phyloP scores from a whole-genome alignment of 2,888 invertebrate genomes.

The Cryptocheilus praepositus region DNA sequence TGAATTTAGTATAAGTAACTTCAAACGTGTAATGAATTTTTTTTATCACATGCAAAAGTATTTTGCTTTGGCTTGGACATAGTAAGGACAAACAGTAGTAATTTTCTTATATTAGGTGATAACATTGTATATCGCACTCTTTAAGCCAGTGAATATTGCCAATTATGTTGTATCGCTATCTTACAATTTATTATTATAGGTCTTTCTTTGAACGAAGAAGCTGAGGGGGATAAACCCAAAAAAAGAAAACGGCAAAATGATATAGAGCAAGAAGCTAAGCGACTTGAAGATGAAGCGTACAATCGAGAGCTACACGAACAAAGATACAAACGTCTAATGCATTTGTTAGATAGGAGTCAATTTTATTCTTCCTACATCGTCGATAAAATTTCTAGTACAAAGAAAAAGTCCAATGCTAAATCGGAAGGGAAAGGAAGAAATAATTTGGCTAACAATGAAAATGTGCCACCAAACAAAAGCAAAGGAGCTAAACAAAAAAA shows the following conservation, averaged over 20 bases:
- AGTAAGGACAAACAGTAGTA: no score
- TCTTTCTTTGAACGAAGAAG: background rate
- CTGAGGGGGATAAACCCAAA: background rate
- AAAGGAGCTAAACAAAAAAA: background rate
- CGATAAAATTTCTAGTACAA: conserved; percentile 48
- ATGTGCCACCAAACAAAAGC: conserved; percentile 35
- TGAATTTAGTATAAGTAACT: no score
- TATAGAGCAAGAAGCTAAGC: conserved; percentile 32
- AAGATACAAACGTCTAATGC: conserved; percentile 66
- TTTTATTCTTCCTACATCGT: conserved; percentile 60
- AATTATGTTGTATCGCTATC: no score
- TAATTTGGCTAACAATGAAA: conserved; percentile 19
- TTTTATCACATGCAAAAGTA: no score
- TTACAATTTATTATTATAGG: no score
- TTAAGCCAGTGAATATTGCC: no score
- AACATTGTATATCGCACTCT: no score
- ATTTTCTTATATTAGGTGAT: no score
- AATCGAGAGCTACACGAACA: conserved; percentile 55
- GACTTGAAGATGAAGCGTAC: conserved; percentile 48
- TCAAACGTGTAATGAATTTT: no score
- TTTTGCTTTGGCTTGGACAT: no score
- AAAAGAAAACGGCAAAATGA: conserved; percentile 12
- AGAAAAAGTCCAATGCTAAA: background rate
- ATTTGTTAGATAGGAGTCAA: conserved; percentile 63
- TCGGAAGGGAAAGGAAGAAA: conserved; percentile 4